Evolutionary conservation across 2,113 vertebrate species (phyloP).

Genomic region (Eulemur macaco): DNA sequence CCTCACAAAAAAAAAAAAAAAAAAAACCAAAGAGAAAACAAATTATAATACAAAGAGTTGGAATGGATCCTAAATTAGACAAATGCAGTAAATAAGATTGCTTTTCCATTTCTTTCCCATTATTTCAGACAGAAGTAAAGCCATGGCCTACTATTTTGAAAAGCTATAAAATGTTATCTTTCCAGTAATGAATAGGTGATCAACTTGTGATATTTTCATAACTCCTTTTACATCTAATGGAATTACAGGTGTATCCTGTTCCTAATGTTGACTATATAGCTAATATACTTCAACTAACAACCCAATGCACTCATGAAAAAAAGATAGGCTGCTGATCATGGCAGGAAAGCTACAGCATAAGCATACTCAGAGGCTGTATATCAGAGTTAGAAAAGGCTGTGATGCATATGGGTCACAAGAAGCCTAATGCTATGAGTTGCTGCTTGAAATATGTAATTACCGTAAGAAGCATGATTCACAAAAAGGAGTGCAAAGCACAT

Average conservation of each 20-base stretch:
- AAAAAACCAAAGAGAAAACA: not conserved
- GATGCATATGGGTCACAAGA: not conserved
- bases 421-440: not conserved
- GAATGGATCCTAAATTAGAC: not conserved
- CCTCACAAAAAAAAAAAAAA: not conserved
- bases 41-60: not conserved
- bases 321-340: fast-evolving
- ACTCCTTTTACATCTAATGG: not conserved
- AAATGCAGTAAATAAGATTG: not conserved
- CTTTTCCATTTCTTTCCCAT: not conserved
- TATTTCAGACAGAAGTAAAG: not conserved
- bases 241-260: not conserved
- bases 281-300: not conserved
- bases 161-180: not conserved
- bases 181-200: not conserved
- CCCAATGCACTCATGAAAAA: fast-evolving
- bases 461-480: fast-evolving
- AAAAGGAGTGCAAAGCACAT: not conserved
- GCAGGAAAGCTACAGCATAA: not conserved
- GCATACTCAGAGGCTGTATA: not conserved
- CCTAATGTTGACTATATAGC: fast-evolving
- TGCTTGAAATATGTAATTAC: not conserved
- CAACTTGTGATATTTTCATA: not conserved
- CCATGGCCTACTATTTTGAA: not conserved
- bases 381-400: not conserved